phyloP scores from a whole-genome alignment of 2,113 vertebrate species.

The Clinocottus analis region DNA sequence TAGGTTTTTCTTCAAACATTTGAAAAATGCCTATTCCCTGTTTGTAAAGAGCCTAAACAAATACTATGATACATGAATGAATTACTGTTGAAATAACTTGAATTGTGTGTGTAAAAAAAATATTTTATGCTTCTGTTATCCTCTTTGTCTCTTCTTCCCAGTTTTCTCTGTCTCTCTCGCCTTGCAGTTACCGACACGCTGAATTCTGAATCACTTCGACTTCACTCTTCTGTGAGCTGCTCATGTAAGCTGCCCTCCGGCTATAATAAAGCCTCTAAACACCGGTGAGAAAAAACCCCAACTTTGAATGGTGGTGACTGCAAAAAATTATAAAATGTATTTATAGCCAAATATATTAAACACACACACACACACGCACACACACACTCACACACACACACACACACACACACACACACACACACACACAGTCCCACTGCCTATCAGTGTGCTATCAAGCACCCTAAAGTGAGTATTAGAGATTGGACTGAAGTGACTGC shows the following conservation, averaged over 20 bases:
- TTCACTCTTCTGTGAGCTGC: constrained; percentile 46
- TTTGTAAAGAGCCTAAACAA: constrained; percentile 9
- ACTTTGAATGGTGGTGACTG: constrained; percentile 47
- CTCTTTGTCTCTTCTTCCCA: constrained; percentile 7
- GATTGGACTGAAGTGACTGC: constrained; percentile 40
- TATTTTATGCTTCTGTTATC: not conserved
- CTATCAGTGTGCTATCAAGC: constrained; percentile 22
- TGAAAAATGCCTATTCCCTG: not conserved
- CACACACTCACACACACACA: constrained; percentile 36
- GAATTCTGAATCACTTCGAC: constrained; percentile 56
- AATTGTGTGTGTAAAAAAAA: not conserved
- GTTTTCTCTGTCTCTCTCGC: constrained; percentile 21
- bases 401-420: constrained; percentile 15
- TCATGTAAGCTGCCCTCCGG: constrained; percentile 58
- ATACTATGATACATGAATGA: not conserved
- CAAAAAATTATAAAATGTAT: constrained; percentile 58
- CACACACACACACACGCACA: not conserved
- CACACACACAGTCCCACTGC: constrained; percentile 8
- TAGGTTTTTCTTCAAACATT: constrained; percentile 4
- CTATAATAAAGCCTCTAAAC: constrained; percentile 65
- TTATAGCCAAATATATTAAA: constrained; percentile 61
- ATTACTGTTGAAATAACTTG: constrained; percentile 19
- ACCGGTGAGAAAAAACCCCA: constrained; percentile 14
- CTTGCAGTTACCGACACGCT: constrained; percentile 48
- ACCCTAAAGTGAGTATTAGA: constrained; percentile 32